These are phyloP conservation scores for Ips typographus DNA, from an alignment of 1,140 invertebrate species.

Conservation along the genomic window DNA sequence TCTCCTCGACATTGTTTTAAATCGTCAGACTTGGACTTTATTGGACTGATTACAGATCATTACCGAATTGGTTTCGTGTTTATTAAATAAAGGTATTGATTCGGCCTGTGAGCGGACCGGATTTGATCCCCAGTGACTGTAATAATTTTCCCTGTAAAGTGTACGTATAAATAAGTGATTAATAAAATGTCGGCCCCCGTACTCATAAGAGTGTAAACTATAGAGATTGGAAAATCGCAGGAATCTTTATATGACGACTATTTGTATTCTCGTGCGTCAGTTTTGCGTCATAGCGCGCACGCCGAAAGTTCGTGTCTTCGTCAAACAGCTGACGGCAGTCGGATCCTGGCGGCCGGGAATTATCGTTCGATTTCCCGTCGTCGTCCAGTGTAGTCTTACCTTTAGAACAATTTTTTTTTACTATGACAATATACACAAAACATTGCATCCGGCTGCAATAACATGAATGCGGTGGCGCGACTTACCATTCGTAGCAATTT, in stretches of 20 bases:
- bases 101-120: no score
- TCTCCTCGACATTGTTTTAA: no score
- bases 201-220: constrained; percentile 4
- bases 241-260: constrained; percentile 27
- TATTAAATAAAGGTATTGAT: no score
- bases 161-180: constrained; percentile 1
- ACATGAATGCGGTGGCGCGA: constrained; percentile 3
- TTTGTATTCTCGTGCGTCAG: constrained; percentile 25
- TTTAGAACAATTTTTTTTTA: constrained; percentile 7
- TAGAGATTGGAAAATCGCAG: constrained; percentile 6
- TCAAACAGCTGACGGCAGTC: constrained; percentile 34
- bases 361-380: constrained; percentile 1
- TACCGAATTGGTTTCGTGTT: no score
- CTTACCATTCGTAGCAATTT: not conserved
- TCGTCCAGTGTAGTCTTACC: not conserved
- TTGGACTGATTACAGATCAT: no score
- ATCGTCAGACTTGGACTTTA: no score
- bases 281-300: constrained; percentile 34
- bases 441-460: constrained; percentile 24
- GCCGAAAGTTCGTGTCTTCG: constrained; percentile 20
- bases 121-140: no score
- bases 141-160: not conserved
- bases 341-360: constrained; percentile 13
- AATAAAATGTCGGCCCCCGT: constrained; percentile 10
- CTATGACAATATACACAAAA: constrained; percentile 19